Percentiles rank a stretch among this genome's conserved stretches.
phyloP scores from a whole-genome alignment of 2,888 invertebrate genomes.

The Melanotus villosus region DNA sequence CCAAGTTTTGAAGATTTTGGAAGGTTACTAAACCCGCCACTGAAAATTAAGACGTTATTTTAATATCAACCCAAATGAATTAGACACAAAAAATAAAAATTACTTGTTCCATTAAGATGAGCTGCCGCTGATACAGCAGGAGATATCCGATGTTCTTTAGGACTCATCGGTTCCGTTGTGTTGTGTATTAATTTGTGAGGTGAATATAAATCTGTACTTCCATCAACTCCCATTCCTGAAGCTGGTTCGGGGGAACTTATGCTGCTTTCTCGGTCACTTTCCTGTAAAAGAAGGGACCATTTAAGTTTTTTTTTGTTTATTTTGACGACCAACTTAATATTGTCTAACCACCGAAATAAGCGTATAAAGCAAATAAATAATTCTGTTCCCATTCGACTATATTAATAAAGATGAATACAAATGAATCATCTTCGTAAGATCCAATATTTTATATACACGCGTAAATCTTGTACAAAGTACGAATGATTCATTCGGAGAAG shows the following conservation, averaged over 20 bases:
- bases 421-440: too few relatives aligned
- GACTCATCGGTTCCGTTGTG: conserved; percentile 48
- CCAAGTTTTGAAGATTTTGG: conserved; percentile 86
- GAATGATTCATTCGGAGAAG: too few relatives aligned
- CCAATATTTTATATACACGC: too few relatives aligned
- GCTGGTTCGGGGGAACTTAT: conserved; percentile 75
- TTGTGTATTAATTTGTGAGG: conserved; percentile 57
- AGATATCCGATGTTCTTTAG: conserved; percentile 58
- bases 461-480: too few relatives aligned
- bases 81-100: conserved; percentile 42
- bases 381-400: too few relatives aligned
- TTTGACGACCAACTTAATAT: too few relatives aligned
- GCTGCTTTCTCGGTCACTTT: conserved; percentile 77
- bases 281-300: conserved; percentile 64
- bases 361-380: too few relatives aligned
- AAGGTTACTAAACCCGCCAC: conserved; percentile 82
- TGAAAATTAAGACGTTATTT: conserved; percentile 66
- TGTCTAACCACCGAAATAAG: too few relatives aligned
- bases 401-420: too few relatives aligned
- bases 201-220: conserved; percentile 63
- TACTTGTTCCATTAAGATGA: conserved; percentile 78
- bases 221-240: conserved; percentile 68
- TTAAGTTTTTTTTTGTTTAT: not conserved
- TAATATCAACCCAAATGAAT: not conserved
- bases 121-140: conserved; percentile 71